phyloP scores from a whole-genome alignment of 2,888 invertebrate species.

The Zelleria hepariella region DNA sequence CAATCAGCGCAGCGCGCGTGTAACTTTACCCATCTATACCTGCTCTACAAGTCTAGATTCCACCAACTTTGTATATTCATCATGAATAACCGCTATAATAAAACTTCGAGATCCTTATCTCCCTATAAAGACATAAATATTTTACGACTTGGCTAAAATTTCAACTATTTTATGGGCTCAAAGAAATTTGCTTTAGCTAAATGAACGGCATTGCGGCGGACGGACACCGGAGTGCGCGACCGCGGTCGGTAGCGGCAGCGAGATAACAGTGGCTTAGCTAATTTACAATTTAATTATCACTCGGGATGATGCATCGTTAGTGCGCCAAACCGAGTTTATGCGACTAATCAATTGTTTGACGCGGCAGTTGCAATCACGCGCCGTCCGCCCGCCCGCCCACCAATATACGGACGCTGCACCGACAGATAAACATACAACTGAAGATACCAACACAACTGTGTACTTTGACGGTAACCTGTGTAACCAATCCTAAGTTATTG shows the following conservation, averaged over 20 bases:
- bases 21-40: too few relatives aligned
- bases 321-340: constrained; percentile 71
- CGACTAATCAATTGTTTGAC: constrained; percentile 73
- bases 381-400: constrained; percentile 22
- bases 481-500: background rate
- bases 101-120: background rate
- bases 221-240: constrained; percentile 23
- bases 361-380: constrained; percentile 64
- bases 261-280: constrained; percentile 43
- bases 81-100: too few relatives aligned
- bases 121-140: background rate
- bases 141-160: background rate
- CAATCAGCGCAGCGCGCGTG: constrained; percentile 42
- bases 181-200: background rate
- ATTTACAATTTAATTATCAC: constrained; percentile 71
- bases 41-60: background rate
- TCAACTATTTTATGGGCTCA: background rate
- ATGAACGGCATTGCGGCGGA: background rate
- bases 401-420: constrained; percentile 7
- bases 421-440: background rate
- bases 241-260: constrained; percentile 1
- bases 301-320: constrained; percentile 70
- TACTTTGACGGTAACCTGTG: too few relatives aligned
- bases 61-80: background rate
- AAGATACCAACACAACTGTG: background rate